These are phyloP conservation scores for Vanessa tameamea DNA, from an alignment of 1,140 invertebrate species.

Conservation along the genomic window DNA sequence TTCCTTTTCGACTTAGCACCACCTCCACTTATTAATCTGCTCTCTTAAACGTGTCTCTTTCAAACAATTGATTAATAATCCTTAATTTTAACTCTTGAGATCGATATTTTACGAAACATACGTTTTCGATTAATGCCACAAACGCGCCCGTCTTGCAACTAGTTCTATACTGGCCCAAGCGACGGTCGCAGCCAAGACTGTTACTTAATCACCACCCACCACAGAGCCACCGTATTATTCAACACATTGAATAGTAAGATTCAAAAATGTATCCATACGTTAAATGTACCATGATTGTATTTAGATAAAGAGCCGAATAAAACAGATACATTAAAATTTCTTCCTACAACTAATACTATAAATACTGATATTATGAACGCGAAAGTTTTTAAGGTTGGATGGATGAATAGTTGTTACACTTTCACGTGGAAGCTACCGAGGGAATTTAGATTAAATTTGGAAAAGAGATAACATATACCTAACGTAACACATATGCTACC, in stretches of 20 bases:
- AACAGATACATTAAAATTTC: too few relatives aligned
- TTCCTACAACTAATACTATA: too few relatives aligned
- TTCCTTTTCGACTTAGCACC: constrained; percentile 7
- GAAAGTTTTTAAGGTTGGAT: too few relatives aligned
- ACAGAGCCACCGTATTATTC: constrained; percentile 42
- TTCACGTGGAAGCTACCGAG: too few relatives aligned
- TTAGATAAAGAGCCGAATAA: too few relatives aligned
- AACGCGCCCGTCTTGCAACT: constrained; percentile 23
- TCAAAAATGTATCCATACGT: neutral
- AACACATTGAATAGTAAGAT: constrained; percentile 24
- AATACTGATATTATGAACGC: too few relatives aligned
- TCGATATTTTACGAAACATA: constrained; percentile 10
- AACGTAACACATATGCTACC: too few relatives aligned
- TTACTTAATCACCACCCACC: constrained; percentile 50
- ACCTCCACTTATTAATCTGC: constrained; percentile 6
- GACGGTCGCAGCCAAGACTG: constrained; percentile 23
- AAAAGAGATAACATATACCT: too few relatives aligned
- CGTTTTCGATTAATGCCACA: constrained; percentile 9
- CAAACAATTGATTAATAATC: neutral
- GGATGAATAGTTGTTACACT: too few relatives aligned
- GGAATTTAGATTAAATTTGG: too few relatives aligned
- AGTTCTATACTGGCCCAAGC: constrained; percentile 25
- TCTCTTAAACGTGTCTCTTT: neutral
- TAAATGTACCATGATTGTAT: neutral
- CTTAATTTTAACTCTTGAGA: neutral